A percentile compares a stretch with the other conserved stretches of the same genome.
Conservation (phyloP, 2,113 vertebrate genomes). For the Leptodactylus fuscus region DNA sequence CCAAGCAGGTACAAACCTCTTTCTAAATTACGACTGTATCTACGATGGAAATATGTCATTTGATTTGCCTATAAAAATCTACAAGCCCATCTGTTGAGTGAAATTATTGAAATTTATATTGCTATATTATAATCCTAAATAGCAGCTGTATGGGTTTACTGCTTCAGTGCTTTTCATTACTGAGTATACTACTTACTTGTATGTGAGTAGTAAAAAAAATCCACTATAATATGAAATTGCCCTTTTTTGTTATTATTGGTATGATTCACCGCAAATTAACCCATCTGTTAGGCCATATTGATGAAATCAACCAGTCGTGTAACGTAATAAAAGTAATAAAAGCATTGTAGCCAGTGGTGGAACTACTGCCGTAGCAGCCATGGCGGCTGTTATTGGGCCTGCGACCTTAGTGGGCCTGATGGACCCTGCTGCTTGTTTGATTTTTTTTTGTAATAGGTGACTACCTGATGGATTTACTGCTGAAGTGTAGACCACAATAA, state of each 20-base stretch:
- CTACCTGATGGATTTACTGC: too few species aligned
- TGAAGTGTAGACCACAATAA: too few species aligned
- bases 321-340: too few species aligned
- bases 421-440: too few species aligned
- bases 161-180: conserved; percentile 54
- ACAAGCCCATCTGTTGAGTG: conserved; percentile 52
- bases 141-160: conserved; percentile 46
- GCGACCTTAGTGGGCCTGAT: too few species aligned
- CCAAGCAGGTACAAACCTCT: conserved; percentile 39
- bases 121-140: conserved; percentile 15
- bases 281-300: conserved; percentile 37
- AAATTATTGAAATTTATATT: conserved; percentile 53
- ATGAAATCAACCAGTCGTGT: not conserved
- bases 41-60: conserved; percentile 47
- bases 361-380: too few species aligned
- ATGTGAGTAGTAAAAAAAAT: conserved; percentile 13
- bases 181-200: conserved; percentile 22
- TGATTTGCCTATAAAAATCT: conserved; percentile 55
- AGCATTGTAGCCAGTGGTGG: too few species aligned
- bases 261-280: conserved; percentile 15
- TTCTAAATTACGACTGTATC: conserved; percentile 42
- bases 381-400: too few species aligned
- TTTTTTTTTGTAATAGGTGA: too few species aligned
- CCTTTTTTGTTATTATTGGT: conserved; percentile 7
- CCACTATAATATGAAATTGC: conserved; percentile 6